Base-by-base conservation (phyloP, 2,113 vertebrate species). In the Leuciscus idus region DNA sequence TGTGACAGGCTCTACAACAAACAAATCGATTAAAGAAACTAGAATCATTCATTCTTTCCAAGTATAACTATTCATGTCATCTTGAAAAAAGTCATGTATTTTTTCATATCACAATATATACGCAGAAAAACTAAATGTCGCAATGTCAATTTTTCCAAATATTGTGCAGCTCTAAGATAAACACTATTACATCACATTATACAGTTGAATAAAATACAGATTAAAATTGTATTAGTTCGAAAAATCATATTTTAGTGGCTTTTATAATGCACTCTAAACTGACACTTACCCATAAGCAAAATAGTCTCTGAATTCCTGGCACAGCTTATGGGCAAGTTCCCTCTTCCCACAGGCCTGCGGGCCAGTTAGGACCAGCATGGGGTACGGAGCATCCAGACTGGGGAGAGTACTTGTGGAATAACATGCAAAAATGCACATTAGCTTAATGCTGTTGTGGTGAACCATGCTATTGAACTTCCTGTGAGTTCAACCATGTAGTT, bases 361-460 rank as follows among this genome's bases (percentile, higher is more conserved):
- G 0, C 98, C 98, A 0, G 92, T 93, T 23, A 99, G 87, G 8
- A 99, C 94, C 93, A 99, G 79, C 96, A 99, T 96, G 9, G 97
- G 97, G 78, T 98, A 99, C 0, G 96, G 95, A 10, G 94, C 88
- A 0, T 96, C 95, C 3, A 93, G 76, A 59, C 85, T 91, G 0
- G 95, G 95, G 50, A 97, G 89, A 12, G 97, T 98, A 91, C 98
- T 99, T 81, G 72, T 68, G 78, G 64, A 30, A 19, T 36, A 1
- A 59, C 55, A 59, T 15, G n/a, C n/a, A 86, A 68, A 81, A 76
- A 43, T 70, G 64, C 46, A 83, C 30, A 81, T 50, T n/a, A 64
- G 70, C 57, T 52, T 28, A 21, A 64, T 52, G 59, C 2, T 30
- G 17, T 68, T 46, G 2, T 46, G 6, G 13, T 81, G 33, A 43